phyloP scores from a whole-genome alignment of 2,888 invertebrate species.

The Zaprionus lineosus region DNA sequence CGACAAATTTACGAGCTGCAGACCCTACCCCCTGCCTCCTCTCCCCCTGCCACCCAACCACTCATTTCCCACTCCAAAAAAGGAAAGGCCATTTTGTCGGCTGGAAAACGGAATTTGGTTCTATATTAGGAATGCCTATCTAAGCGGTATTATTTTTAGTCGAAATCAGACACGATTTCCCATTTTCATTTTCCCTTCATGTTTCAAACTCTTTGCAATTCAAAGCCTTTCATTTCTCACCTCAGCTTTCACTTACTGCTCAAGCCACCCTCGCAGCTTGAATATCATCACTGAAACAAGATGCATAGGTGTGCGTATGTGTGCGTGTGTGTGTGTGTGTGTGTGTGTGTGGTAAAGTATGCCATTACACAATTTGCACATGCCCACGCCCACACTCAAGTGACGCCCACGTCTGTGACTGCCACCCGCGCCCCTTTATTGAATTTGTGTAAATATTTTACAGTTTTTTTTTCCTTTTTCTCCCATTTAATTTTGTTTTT shows the following conservation, averaged over 20 bases:
- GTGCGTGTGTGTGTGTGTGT: constrained; percentile 16
- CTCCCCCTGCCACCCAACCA: too few relatives aligned
- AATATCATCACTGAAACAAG: neutral
- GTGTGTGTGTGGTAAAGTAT: too few relatives aligned
- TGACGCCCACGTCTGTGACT: neutral
- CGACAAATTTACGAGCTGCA: constrained; percentile 53
- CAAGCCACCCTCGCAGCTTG: neutral
- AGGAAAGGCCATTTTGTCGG: constrained; percentile 16
- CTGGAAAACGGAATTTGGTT: too few relatives aligned
- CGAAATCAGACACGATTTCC: too few relatives aligned
- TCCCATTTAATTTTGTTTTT: neutral
- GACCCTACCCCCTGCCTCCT: neutral
- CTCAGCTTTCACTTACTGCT: neutral
- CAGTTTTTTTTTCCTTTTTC: constrained; percentile 32
- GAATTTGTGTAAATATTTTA: constrained; percentile 49
- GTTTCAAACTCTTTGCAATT: too few relatives aligned
- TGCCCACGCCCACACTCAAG: neutral
- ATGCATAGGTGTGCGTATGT: constrained; percentile 24
- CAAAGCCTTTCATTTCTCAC: too few relatives aligned
- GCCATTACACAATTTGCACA: constrained; percentile 38
- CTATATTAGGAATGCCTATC: too few relatives aligned
- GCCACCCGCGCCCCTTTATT: constrained; percentile 22
- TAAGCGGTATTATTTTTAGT: too few relatives aligned
- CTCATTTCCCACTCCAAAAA: constrained; percentile 23
- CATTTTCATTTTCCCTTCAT: too few relatives aligned